phyloP scores from a whole-genome alignment of 2,113 vertebrate species.

The Phrynocephalus versicolor region DNA sequence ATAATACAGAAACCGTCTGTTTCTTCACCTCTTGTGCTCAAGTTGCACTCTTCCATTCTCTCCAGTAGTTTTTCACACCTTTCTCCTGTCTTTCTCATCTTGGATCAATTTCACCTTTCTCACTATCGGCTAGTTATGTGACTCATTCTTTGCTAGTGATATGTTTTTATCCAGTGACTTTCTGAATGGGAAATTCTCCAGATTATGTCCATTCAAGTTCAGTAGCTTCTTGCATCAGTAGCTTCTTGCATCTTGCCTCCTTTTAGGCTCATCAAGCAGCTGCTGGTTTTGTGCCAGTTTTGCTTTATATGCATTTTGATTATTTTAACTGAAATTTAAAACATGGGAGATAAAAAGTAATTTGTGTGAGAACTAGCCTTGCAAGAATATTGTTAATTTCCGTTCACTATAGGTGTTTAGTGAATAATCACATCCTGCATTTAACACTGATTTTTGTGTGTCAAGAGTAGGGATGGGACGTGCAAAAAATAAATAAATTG shows the following conservation, averaged over 20 bases:
- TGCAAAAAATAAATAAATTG: too few species aligned
- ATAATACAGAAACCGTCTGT: neutral
- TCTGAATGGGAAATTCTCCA: neutral
- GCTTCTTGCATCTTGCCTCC: neutral
- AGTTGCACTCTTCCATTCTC: neutral
- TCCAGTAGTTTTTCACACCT: constrained; percentile 13
- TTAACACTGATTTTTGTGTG: neutral
- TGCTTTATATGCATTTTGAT: neutral
- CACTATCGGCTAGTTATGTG: neutral
- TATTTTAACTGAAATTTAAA: neutral
- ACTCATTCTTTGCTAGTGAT: constrained; percentile 17
- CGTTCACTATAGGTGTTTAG: neutral
- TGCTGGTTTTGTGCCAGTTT: neutral
- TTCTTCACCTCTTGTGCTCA: constrained; percentile 4
- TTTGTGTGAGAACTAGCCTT: neutral
- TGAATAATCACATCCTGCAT: neutral
- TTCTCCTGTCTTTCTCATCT: neutral
- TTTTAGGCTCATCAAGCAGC: constrained; percentile 27
- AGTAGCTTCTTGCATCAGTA: neutral
- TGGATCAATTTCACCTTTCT: neutral
- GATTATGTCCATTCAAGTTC: constrained; percentile 11
- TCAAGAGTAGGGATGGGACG: neutral
- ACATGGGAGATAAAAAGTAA: neutral
- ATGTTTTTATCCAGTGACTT: constrained; percentile 16
- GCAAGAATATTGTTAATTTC: neutral